Conservation (phyloP, 1,140 invertebrate species). For the Ips typographus region DNA sequence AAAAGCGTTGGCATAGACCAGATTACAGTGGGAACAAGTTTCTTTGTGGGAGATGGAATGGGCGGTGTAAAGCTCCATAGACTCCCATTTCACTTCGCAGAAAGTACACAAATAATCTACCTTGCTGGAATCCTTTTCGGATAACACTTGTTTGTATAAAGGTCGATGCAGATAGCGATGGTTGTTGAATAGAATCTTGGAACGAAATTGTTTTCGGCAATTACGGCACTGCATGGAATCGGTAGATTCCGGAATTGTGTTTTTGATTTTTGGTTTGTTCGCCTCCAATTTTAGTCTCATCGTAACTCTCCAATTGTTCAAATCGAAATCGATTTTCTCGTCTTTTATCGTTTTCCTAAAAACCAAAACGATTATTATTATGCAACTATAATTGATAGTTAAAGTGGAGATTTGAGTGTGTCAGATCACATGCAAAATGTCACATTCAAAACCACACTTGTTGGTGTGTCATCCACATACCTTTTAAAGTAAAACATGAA, state of each 20-base stretch:
- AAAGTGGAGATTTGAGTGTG: too few relatives aligned
- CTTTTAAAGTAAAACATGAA: too few relatives aligned
- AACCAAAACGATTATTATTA: too few relatives aligned
- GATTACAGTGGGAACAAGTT: constrained; percentile 13
- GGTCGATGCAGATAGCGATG: constrained; percentile 18
- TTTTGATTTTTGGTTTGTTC: background rate
- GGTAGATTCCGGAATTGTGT: background rate
- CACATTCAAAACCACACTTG: too few relatives aligned
- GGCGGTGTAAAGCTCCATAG: background rate
- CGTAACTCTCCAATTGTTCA: too few relatives aligned
- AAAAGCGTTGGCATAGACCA: constrained; percentile 14
- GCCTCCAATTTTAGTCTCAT: background rate
- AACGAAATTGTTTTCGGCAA: constrained; percentile 7
- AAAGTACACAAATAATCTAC: constrained; percentile 17
- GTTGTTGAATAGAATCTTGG: constrained; percentile 15
- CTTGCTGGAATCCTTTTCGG: constrained; percentile 8
- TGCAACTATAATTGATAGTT: too few relatives aligned
- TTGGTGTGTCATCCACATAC: too few relatives aligned
- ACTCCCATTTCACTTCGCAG: constrained; percentile 17
- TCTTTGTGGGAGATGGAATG: constrained; percentile 24
- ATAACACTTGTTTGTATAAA: constrained; percentile 4
- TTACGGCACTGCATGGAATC: constrained; percentile 2
- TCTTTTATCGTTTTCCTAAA: too few relatives aligned
- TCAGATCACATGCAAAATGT: too few relatives aligned
- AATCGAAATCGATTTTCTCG: too few relatives aligned